These are phyloP conservation scores for Danaus plexippus DNA, from an alignment of 1,140 invertebrate genomes.

Conservation along the genomic window DNA sequence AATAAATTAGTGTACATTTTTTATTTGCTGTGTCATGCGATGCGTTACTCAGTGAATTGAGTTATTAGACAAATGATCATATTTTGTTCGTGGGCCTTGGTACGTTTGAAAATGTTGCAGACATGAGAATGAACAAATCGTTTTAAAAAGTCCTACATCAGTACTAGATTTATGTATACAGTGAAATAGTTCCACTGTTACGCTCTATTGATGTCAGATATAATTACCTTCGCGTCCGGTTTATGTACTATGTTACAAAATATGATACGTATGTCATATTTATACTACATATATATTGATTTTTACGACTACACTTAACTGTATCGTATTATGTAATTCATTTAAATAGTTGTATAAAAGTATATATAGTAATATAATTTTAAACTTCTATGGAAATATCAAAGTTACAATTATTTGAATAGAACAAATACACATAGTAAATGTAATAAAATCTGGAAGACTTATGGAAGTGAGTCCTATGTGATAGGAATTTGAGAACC, in stretches of 20 bases:
- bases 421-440: no score
- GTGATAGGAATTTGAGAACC: no score
- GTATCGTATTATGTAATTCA: no score
- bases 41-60: not conserved
- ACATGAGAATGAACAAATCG: conserved; percentile 17
- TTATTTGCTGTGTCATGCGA: conserved; percentile 18
- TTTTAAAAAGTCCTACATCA: conserved; percentile 11
- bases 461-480: no score
- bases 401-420: no score
- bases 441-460: not conserved
- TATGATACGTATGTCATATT: conserved; percentile 17
- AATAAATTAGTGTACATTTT: conserved; percentile 8
- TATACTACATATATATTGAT: no score
- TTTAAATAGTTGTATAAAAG: conserved; percentile 9
- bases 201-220: conserved; percentile 44
- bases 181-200: conserved; percentile 32
- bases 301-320: no score
- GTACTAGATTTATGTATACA: conserved; percentile 22
- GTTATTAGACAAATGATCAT: conserved; percentile 12
- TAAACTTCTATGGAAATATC: not conserved
- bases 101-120: conserved; percentile 10
- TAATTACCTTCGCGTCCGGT: conserved; percentile 35
- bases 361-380: not conserved
- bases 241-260: conserved; percentile 28
- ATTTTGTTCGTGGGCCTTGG: conserved; percentile 9